Percentiles rank a stretch among this genome's conserved stretches.
These are phyloP conservation scores for Sebastes fasciatus DNA, from an alignment of 2,113 vertebrate genomes.

Conservation along the genomic window DNA sequence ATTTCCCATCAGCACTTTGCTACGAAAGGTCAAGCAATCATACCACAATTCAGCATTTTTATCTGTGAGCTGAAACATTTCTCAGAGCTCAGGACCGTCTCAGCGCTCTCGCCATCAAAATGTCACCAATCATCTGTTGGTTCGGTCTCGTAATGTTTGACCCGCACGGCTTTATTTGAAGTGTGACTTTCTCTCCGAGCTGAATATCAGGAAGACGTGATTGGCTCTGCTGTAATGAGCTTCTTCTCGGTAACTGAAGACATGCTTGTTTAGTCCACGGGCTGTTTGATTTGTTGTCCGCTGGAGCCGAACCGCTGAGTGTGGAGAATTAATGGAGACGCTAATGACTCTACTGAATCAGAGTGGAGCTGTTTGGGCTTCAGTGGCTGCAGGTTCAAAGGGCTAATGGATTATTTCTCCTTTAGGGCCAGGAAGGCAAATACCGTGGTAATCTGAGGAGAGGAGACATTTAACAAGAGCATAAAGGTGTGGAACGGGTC, in stretches of 20 bases:
- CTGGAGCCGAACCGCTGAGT: too few species aligned
- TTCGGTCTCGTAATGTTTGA: constrained; percentile 17
- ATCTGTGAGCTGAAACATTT: neutral
- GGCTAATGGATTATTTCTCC: constrained; percentile 54
- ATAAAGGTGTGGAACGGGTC: neutral
- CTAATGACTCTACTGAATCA: constrained; percentile 26
- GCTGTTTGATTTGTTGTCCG: too few species aligned
- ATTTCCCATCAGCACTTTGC: constrained; percentile 45
- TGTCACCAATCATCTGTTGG: constrained; percentile 50
- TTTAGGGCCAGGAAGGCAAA: constrained; percentile 35
- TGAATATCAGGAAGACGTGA: neutral
- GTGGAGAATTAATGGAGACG: too few species aligned
- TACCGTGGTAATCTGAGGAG: constrained; percentile 22
- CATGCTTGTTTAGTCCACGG: constrained; percentile 17
- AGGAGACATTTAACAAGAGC: neutral
- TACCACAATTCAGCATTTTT: constrained; percentile 29
- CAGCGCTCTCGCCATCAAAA: constrained; percentile 22
- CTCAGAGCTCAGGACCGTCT: constrained; percentile 22
- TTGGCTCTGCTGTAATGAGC: constrained; percentile 17
- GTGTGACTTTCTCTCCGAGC: constrained; percentile 3
- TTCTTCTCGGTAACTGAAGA: constrained; percentile 11
- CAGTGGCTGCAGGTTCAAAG: constrained; percentile 44
- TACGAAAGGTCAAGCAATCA: constrained; percentile 61
- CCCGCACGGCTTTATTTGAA: constrained; percentile 16
- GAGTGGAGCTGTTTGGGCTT: constrained; percentile 33